These are phyloP conservation scores for Tetrao urogallus DNA, from an alignment of 2,113 vertebrate genomes.

Conservation along the genomic window DNA sequence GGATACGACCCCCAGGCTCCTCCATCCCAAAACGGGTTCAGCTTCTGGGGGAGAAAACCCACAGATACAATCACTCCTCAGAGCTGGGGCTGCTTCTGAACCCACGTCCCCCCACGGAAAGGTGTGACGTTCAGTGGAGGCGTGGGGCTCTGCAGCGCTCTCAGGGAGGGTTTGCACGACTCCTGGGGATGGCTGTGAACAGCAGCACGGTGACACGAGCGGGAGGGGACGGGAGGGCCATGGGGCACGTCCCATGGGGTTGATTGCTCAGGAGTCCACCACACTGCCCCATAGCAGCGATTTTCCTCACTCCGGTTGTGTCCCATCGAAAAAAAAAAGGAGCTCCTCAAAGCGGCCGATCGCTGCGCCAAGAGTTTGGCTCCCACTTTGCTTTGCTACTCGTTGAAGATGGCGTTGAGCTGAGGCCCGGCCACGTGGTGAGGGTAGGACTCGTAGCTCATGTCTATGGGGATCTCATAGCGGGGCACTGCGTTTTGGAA, in stretches of 20 bases:
- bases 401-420: conserved; percentile 87
- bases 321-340: neutral
- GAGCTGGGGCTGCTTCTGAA: neutral
- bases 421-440: conserved; percentile 83
- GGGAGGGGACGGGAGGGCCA: neutral
- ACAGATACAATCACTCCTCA: neutral
- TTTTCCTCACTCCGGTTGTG: neutral
- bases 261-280: neutral
- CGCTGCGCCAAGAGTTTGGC: neutral
- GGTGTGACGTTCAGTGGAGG: neutral
- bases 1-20: neutral
- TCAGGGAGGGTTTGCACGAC: rapidly evolving
- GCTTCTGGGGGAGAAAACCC: neutral
- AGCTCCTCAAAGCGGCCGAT: neutral
- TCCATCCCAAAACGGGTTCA: neutral
- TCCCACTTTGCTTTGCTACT: conserved; percentile 65
- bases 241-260: neutral
- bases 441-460: conserved; percentile 88
- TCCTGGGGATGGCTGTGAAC: neutral
- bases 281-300: neutral
- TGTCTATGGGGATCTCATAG: conserved; percentile 91
- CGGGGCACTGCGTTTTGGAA: conserved; percentile 81
- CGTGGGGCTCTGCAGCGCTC: too few relatives aligned
- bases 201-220: neutral
- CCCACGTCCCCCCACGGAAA: neutral